phyloP scores from a whole-genome alignment of 2,113 vertebrate species.

The Myiozetetes cayanensis region DNA sequence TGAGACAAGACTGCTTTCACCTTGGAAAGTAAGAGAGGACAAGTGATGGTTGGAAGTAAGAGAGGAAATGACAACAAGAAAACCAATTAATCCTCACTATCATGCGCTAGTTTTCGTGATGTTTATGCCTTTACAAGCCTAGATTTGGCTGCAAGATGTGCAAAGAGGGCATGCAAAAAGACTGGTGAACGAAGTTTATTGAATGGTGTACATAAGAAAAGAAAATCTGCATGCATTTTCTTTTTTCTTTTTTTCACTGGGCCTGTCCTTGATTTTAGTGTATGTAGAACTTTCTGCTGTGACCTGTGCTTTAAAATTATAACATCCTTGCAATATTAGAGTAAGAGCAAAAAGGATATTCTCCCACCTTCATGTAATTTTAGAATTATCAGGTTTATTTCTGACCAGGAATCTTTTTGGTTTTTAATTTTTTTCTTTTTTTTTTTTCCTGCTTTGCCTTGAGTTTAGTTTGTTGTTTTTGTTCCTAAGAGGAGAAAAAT shows the following conservation, averaged over 20 bases:
- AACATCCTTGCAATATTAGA: not conserved
- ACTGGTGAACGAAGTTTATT: not conserved
- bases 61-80: not conserved
- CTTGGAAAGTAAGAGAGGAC: not conserved
- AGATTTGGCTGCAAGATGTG: not conserved
- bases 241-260: not conserved
- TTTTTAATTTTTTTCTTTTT: not conserved
- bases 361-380: not conserved
- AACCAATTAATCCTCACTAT: not conserved
- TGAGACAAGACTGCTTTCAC: not conserved
- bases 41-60: not conserved
- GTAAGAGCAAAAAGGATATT: not conserved
- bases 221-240: not conserved
- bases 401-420: not conserved
- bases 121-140: not conserved
- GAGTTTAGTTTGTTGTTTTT: not conserved
- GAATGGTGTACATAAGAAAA: not conserved
- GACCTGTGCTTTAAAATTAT: not conserved
- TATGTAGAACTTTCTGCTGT: not conserved
- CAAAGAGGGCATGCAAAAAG: not conserved
- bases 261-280: not conserved
- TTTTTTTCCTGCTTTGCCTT: not conserved
- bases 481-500: constrained; percentile 8
- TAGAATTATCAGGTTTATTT: not conserved
- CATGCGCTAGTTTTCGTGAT: not conserved